Conservation (phyloP, 2,888 invertebrate species). For the Melanotus villosus region DNA sequence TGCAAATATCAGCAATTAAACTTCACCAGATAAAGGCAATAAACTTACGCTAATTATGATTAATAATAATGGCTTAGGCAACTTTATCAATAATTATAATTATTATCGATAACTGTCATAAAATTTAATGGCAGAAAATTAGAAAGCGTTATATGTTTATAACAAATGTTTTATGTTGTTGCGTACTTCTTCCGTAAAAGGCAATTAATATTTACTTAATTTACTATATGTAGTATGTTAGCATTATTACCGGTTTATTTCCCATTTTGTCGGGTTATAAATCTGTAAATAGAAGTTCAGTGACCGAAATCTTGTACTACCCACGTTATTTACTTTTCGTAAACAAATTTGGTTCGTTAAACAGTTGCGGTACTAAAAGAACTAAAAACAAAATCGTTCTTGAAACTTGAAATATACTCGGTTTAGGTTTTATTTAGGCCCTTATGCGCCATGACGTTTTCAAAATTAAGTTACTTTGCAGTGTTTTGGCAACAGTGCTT, state of each 20-base stretch:
- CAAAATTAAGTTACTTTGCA: no score
- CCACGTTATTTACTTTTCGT: not conserved
- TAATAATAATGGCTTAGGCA: not conserved
- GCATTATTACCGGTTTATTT: not conserved
- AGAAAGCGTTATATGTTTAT: constrained; percentile 15
- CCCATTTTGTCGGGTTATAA: not conserved
- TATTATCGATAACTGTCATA: not conserved
- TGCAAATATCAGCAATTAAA: no score
- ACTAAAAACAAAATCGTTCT: no score
- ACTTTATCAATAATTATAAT: not conserved
- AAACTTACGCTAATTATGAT: not conserved
- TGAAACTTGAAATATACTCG: no score
- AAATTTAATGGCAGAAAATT: not conserved
- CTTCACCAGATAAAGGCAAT: no score
- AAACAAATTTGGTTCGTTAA: not conserved
- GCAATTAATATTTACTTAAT: constrained; percentile 8
- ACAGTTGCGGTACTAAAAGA: no score
- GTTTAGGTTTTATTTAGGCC: no score
- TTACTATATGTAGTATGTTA: not conserved
- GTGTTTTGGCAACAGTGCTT: no score
- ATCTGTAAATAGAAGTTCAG: not conserved
- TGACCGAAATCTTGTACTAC: not conserved
- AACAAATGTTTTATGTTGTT: not conserved
- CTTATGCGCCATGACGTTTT: no score
- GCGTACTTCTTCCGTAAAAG: constrained; percentile 4